Percentiles rank a stretch among this genome's conserved stretches.
Conservation (phyloP, 2,113 vertebrate genomes). For the Arizona elegans region DNA sequence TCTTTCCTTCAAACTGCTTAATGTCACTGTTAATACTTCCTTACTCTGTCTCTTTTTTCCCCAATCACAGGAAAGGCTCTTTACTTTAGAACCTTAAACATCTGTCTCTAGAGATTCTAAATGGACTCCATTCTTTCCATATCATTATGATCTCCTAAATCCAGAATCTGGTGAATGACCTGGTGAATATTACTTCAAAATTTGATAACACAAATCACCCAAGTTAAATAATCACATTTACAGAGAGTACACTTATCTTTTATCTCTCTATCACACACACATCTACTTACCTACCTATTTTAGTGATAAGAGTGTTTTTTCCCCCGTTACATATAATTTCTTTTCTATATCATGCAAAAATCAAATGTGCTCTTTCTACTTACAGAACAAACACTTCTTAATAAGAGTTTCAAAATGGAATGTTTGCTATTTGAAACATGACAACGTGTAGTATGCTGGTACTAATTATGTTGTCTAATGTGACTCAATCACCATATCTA, state of each 20-base stretch:
- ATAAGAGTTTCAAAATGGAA: slow-evolving; percentile 8
- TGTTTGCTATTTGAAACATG: background rate
- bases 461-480: background rate
- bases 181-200: background rate
- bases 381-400: background rate
- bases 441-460: background rate
- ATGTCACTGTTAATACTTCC: background rate
- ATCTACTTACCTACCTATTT: background rate
- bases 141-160: background rate
- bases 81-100: background rate
- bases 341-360: background rate
- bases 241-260: background rate
- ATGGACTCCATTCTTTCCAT: background rate
- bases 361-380: background rate
- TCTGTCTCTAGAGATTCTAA: background rate
- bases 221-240: background rate
- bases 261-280: background rate
- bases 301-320: background rate
- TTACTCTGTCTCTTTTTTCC: background rate
- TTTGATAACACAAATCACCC: background rate
- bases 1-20: background rate
- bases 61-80: background rate
- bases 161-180: background rate
- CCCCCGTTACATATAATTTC: background rate
- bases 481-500: slow-evolving; percentile 4